Evolutionary conservation across 2,797 vertebrate genomes (phyloP), one percentile per base, ranked within the genome.

Genomic region (Eulemur albifrons): DNA sequence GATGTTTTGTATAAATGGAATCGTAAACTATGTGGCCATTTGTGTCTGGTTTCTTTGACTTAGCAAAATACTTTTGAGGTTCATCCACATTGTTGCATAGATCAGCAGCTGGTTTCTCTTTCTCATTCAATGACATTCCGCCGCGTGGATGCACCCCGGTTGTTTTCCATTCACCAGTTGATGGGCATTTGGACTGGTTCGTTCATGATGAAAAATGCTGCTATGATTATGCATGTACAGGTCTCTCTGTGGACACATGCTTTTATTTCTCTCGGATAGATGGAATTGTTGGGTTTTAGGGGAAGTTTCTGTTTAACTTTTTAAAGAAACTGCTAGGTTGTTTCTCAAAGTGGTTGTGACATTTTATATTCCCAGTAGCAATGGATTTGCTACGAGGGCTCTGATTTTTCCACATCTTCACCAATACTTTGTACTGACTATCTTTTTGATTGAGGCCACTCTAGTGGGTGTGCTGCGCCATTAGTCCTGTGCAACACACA

Each of bases 261-360:
- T 72, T 95, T 92, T 38, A 48, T 94, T 86, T 85, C 73, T 92
- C 57, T 87, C 43, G 43, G 40, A 38, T 65, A 67, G 73, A 82
- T 43, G 43, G 30, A 81, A 63, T 76, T 88, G 59, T 85, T 80
- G 72, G 32, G 54, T 82, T 52, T 54, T 77, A 72, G 15, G 48
- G 45, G 27, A 30, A 63, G 8, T 87, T 80, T 92, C 65, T n/a
- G 54, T 59, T 59, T 59, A 59, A 59, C 57, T 59, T 25, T 59
- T 25, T 59, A 32, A 32, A 85, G 77, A 61, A 90, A 77, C 43
- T 40, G 38, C 38, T 87, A n/a, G n/a, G 8, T 52, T 88, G 35
- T 54, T 91, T 93, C 63, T 93, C 67, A 67, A 61, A 75, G 21
- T 70, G 27, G 32, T 90, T 38, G 63, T 43, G 76, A 70, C 15